These are phyloP conservation scores for Petrocephalus sullivani DNA, from an alignment of 2,797 vertebrate genomes.

Conservation along the genomic window DNA sequence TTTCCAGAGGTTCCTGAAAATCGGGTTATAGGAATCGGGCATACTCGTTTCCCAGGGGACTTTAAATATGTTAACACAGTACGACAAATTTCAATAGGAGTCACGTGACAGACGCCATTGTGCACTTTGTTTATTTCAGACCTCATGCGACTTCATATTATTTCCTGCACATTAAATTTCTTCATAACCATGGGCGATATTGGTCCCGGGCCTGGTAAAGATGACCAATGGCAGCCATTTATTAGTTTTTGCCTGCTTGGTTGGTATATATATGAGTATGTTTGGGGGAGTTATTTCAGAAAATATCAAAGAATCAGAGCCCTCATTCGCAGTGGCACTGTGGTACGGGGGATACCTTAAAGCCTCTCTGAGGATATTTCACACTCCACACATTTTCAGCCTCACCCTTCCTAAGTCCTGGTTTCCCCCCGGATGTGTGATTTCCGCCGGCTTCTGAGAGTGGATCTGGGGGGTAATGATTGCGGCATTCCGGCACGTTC, in stretches of 20 bases:
- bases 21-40: background rate
- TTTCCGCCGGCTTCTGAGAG: no score
- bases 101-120: background rate
- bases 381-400: no score
- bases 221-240: background rate
- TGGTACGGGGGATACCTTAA: background rate
- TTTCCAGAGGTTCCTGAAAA: background rate
- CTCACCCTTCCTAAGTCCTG: conserved; percentile 5
- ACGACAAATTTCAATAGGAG: background rate
- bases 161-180: background rate
- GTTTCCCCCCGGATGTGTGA: conserved; percentile 17
- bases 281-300: background rate
- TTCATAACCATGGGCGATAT: background rate
- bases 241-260: background rate
- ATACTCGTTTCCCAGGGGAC: background rate
- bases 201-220: background rate
- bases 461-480: no score
- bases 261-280: background rate
- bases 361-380: background rate
- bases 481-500: background rate
- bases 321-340: background rate
- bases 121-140: background rate
- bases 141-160: background rate
- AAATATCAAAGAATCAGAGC: background rate
- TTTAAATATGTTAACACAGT: background rate